Conservation (phyloP, 2,797 vertebrate species). For the Helostoma temminkii region DNA sequence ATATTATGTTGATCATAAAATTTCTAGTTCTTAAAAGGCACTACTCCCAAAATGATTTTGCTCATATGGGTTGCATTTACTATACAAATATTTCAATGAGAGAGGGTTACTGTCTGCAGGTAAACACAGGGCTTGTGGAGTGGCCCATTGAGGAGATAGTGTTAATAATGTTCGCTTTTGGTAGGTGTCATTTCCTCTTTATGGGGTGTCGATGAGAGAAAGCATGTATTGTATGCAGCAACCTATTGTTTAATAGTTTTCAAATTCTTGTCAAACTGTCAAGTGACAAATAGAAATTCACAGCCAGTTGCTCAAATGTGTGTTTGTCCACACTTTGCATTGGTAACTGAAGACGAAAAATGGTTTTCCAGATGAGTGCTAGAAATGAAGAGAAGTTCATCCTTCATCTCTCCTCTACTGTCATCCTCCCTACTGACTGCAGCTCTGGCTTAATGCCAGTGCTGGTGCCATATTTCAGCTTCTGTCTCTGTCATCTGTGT, state of each 20-base stretch:
- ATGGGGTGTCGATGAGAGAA: too few relatives aligned
- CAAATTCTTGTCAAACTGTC: neutral
- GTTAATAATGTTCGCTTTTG: too few relatives aligned
- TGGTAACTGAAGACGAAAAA: constrained; percentile 17
- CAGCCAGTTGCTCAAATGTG: neutral
- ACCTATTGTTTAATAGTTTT: neutral
- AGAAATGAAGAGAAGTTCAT: constrained; percentile 16
- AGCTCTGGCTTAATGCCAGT: neutral
- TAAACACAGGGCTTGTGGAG: too few relatives aligned
- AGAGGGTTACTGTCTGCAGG: too few relatives aligned
- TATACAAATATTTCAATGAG: neutral
- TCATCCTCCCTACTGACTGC: neutral
- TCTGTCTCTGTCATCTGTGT: too few relatives aligned
- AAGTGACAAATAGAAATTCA: neutral
- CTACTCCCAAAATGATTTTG: neutral
- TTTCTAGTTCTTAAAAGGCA: neutral
- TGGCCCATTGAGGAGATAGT: too few relatives aligned
- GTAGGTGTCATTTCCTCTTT: too few relatives aligned
- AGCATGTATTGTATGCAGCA: neutral
- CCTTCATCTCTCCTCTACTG: constrained; percentile 23
- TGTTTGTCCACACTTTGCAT: neutral
- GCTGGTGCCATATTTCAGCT: neutral
- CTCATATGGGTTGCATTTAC: neutral
- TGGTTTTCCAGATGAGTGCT: neutral
- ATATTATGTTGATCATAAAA: neutral